phyloP scores from a whole-genome alignment of 2,888 invertebrate genomes.

The Chaetogeoica ovagalla region DNA sequence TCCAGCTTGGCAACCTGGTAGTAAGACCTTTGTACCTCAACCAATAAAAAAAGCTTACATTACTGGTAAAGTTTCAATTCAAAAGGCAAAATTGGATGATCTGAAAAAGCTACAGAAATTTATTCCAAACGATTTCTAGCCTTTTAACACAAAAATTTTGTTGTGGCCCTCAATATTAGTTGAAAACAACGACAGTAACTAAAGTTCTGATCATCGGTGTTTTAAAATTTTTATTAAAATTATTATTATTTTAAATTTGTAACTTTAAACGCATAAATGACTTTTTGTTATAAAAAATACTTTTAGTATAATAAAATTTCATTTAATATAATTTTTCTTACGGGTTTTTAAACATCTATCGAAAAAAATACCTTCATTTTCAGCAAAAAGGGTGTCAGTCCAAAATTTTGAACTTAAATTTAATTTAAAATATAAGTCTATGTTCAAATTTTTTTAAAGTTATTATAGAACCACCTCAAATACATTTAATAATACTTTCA shows the following conservation, averaged over 20 bases:
- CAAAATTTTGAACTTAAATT: background rate
- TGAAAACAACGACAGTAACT: background rate
- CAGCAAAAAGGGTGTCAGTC: too few species aligned
- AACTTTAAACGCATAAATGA: background rate
- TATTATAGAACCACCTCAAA: background rate
- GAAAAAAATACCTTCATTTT: background rate
- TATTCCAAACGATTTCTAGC: too few species aligned
- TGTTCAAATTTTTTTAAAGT: background rate
- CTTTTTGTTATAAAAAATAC: background rate
- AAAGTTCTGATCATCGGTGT: too few species aligned
- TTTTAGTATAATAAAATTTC: too few species aligned
- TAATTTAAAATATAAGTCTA: background rate
- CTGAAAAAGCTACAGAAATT: too few species aligned
- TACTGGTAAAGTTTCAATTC: background rate
- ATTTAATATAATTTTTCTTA: too few species aligned
- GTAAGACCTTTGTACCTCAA: background rate
- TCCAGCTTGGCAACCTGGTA: constrained; percentile 6
- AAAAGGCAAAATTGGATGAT: too few species aligned
- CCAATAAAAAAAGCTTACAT: background rate
- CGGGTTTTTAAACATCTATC: too few species aligned
- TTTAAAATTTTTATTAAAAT: too few species aligned
- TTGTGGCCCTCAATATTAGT: background rate
- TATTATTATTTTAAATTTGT: too few species aligned
- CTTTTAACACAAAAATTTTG: too few species aligned
- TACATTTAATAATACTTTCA: background rate